These are phyloP conservation scores for Hypomecis atomaria DNA, from an alignment of 2,888 invertebrate genomes.

Conservation along the genomic window DNA sequence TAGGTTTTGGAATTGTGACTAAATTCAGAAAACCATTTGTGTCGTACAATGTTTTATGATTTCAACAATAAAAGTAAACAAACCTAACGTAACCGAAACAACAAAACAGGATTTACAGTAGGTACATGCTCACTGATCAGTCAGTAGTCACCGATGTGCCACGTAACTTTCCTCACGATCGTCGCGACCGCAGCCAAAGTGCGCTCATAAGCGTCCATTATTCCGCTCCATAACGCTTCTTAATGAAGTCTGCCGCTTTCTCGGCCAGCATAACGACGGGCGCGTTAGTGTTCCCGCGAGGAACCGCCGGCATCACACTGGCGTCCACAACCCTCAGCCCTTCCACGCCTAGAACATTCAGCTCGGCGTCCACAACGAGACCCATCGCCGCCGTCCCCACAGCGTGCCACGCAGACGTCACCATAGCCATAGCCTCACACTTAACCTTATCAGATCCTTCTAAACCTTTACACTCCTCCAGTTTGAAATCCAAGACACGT, in stretches of 20 bases:
- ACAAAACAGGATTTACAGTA: too few species aligned
- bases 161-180: slow-evolving; percentile 29
- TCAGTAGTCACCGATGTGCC: slow-evolving; percentile 1
- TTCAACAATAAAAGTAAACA: too few species aligned
- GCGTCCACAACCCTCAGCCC: slow-evolving; percentile 70
- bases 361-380: slow-evolving; percentile 57
- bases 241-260: slow-evolving; percentile 67
- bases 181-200: slow-evolving; percentile 28
- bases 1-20: too few species aligned
- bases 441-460: slow-evolving; percentile 63
- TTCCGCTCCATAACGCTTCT: slow-evolving; percentile 46
- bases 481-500: slow-evolving; percentile 54
- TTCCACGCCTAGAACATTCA: slow-evolving; percentile 59
- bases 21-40: too few species aligned
- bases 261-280: slow-evolving; percentile 76
- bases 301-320: slow-evolving; percentile 66
- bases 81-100: too few species aligned
- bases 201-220: slow-evolving; percentile 28
- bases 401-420: slow-evolving; percentile 72
- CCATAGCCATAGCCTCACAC: slow-evolving; percentile 68
- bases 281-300: slow-evolving; percentile 73
- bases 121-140: too few species aligned
- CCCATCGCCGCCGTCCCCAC: slow-evolving; percentile 73
- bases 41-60: too few species aligned
- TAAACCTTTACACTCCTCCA: slow-evolving; percentile 57